These are phyloP conservation scores for Fragum whitleyi DNA, from an alignment of 2,888 invertebrate species.

Conservation along the genomic window DNA sequence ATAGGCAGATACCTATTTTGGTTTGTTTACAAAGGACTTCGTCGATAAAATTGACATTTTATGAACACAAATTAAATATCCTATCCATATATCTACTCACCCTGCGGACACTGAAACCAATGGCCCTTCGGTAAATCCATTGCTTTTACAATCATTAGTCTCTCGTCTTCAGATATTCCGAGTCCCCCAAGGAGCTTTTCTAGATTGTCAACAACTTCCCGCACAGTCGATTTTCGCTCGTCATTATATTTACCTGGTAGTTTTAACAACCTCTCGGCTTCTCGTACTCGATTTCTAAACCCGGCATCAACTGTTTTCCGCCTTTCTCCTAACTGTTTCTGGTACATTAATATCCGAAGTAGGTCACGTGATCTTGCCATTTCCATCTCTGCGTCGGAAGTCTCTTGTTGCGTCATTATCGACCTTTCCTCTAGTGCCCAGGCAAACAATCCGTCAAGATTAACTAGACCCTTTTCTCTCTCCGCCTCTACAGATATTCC, in stretches of 20 bases:
- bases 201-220: constrained; percentile 49
- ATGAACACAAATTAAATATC: too few species aligned
- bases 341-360: constrained; percentile 46
- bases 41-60: too few species aligned
- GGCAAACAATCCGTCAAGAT: constrained; percentile 36
- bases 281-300: constrained; percentile 30
- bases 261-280: constrained; percentile 43
- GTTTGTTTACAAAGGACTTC: too few species aligned
- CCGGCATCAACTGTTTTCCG: constrained; percentile 18
- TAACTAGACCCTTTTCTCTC: constrained; percentile 11
- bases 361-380: constrained; percentile 51
- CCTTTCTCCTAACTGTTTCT: constrained; percentile 25
- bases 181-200: constrained; percentile 55
- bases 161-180: constrained; percentile 86
- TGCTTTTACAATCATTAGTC: constrained; percentile 87
- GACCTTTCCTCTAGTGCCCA: constrained; percentile 56
- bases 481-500: constrained; percentile 24
- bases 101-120: constrained; percentile 91
- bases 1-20: too few species aligned
- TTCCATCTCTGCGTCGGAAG: constrained; percentile 65
- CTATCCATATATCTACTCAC: too few species aligned
- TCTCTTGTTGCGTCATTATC: constrained; percentile 68
- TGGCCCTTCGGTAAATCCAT: constrained; percentile 87
- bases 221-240: constrained; percentile 21
- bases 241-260: constrained; percentile 41